phyloP scores from a whole-genome alignment of 2,113 vertebrate genomes.

The Hippocampus abdominalis region DNA sequence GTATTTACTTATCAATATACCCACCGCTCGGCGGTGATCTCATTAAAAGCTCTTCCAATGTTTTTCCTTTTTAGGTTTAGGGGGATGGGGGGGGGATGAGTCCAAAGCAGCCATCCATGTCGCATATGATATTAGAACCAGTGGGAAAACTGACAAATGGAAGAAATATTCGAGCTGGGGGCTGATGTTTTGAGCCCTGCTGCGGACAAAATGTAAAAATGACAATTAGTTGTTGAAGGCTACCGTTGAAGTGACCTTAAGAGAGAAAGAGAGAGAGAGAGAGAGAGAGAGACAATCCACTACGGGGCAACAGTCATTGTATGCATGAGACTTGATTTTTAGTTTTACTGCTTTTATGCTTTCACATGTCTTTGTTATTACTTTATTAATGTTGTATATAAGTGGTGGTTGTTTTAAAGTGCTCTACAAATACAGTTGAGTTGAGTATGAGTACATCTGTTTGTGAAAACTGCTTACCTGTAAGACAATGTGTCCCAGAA shows the following conservation, averaged over 20 bases:
- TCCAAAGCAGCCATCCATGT: constrained; percentile 51
- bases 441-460: constrained; percentile 29
- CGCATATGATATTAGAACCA: constrained; percentile 53
- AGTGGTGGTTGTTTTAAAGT: no score
- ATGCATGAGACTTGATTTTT: no score
- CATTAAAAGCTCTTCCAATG: constrained; percentile 79
- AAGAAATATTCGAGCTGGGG: background rate
- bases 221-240: no score
- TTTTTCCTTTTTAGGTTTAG: constrained; percentile 50
- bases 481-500: constrained; percentile 35
- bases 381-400: no score
- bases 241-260: no score
- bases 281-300: no score
- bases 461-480: constrained; percentile 37
- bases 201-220: background rate
- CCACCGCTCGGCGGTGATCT: constrained; percentile 85
- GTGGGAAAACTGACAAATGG: constrained; percentile 38
- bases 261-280: no score
- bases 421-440: no score
- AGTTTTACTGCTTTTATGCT: no score
- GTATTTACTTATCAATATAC: constrained; percentile 96
- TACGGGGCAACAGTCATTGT: no score
- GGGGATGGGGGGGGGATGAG: constrained; percentile 25
- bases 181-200: background rate
- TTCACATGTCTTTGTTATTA: no score